Evolutionary conservation across 2,888 invertebrate species (phyloP), one percentile per base, ranked within the genome.

Genomic region (Dilophus febrilis): DNA sequence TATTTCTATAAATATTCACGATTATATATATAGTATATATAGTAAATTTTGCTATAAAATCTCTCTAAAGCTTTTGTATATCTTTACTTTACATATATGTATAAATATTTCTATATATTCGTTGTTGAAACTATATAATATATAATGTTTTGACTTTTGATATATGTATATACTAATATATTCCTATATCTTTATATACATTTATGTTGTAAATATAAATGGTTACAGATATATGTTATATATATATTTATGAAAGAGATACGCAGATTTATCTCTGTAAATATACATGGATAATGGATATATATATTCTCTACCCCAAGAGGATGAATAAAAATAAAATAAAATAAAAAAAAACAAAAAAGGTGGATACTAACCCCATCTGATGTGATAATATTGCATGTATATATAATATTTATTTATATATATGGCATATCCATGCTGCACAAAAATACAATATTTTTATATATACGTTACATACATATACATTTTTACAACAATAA

Each of bases 401-500:
- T 22, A 22, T 22, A 22, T 22, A 8, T 8, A 22, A 22, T 22
- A 22, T 22, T 6, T 22, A 22, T 22, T 22, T n/a, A n/a, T n/a
- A 8, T 22, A 22, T 22, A 22, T 22, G 8, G 8, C 22, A 22
- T 6, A 22, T 22, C 4, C 22, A 22, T 22, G 8, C n/a, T 22
- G 8, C 22, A 22, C 22, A 22, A 4, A 22, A 6, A 22, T 22
- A 22, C 8, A n/a, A 22, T 22, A 22, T 22, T 22, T 6, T 22
- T 6, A 6, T 22, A 22, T 22, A 22, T 22, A 22, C 22, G 8
- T 22, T 6, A 4, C 2, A 27, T 27, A 4, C 3, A 8, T 10
- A 14, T 14, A 31, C 13, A 13, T 31, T 13, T 14, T 13, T 7
- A 14, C 7, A n/a, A n/a, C n/a, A 39, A 45, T 45, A 44, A 45